These are phyloP conservation scores for Vanacampus margaritifer DNA, from an alignment of 2,113 vertebrate genomes.

Conservation along the genomic window DNA sequence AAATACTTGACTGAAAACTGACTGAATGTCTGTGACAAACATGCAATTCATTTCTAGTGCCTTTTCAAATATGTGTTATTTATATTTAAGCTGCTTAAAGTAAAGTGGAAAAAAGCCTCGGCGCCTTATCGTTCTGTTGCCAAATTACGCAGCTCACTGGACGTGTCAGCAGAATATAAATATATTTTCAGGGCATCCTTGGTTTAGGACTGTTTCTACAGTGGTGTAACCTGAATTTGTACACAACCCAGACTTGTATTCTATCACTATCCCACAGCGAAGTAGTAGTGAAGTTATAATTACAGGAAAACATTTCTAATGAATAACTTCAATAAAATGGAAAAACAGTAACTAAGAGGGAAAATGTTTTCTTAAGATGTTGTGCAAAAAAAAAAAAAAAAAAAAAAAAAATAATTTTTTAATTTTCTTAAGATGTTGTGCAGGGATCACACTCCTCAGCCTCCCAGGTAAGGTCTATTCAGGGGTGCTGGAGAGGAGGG, in stretches of 20 bases:
- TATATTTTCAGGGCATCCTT: background rate
- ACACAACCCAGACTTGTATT: background rate
- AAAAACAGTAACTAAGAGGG: no score
- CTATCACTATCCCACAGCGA: background rate
- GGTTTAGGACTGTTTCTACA: background rate
- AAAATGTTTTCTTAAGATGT: no score
- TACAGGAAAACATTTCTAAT: no score
- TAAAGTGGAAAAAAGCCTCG: constrained; percentile 2
- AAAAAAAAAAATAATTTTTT: no score
- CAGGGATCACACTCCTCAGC: no score
- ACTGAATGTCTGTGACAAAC: background rate
- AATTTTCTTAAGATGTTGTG: no score
- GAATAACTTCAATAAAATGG: no score
- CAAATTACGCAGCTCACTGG: background rate
- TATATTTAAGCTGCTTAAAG: constrained; percentile 12
- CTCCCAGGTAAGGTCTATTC: no score
- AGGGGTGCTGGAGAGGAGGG: no score
- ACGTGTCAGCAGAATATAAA: background rate
- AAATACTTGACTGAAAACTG: constrained; percentile 6
- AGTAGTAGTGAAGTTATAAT: background rate
- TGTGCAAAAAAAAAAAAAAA: no score
- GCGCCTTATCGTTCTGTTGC: background rate
- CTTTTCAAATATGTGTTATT: constrained; percentile 13
- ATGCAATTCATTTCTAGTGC: constrained; percentile 1
- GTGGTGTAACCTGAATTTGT: background rate